Conservation (phyloP, 2,113 vertebrate genomes). For the Tachysurus vachellii region DNA sequence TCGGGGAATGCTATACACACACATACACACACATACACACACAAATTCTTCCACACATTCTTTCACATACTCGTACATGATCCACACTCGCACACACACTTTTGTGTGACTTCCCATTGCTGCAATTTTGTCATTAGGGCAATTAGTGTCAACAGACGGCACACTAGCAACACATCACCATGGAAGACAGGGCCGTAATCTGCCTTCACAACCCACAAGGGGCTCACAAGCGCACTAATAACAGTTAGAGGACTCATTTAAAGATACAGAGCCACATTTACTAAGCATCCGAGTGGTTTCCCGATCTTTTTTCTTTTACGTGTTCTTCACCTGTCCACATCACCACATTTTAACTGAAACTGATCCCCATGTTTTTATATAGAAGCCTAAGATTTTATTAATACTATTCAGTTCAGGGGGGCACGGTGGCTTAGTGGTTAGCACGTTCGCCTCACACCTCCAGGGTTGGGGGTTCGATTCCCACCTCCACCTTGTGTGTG, state of each 20-base stretch:
- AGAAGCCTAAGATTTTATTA: neutral
- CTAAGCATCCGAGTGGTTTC: neutral
- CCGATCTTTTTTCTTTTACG: neutral
- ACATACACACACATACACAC: neutral
- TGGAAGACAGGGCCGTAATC: slow-evolving; percentile 49
- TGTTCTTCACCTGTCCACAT: neutral
- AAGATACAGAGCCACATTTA: slow-evolving; percentile 8
- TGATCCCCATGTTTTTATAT: neutral
- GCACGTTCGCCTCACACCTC: too few species aligned
- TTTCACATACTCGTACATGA: neutral
- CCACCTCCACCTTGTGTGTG: too few species aligned
- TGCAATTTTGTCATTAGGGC: slow-evolving; percentile 66
- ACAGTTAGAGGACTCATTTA: slow-evolving; percentile 44
- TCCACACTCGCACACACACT: slow-evolving; percentile 11
- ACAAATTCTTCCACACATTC: slow-evolving; percentile 19
- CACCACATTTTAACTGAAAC: neutral
- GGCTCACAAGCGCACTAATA: slow-evolving; percentile 10
- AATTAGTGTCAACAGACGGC: slow-evolving; percentile 64
- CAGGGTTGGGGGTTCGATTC: too few species aligned
- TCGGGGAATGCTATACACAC: slow-evolving; percentile 2
- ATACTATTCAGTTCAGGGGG: neutral
- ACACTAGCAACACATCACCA: slow-evolving; percentile 54
- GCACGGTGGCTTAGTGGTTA: too few species aligned
- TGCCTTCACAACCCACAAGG: slow-evolving; percentile 39
- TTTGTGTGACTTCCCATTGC: slow-evolving; percentile 48